Conservation (phyloP, 2,888 invertebrate species). For the Mayetiola destructor region DNA sequence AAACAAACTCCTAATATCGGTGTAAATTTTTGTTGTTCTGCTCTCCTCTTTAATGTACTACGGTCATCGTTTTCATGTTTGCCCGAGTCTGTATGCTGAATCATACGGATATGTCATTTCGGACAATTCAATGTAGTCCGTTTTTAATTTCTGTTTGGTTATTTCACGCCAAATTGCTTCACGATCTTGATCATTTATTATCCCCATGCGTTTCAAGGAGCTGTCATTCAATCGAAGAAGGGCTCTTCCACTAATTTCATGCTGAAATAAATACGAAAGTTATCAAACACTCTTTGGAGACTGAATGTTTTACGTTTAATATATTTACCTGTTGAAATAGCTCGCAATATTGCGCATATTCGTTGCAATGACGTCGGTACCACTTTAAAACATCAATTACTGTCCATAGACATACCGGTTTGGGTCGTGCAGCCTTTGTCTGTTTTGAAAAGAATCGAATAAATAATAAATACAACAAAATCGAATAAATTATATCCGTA, state of each 20-base stretch:
- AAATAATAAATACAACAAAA: not conserved
- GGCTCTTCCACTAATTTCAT: slow-evolving; percentile 78
- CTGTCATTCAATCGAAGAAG: slow-evolving; percentile 77
- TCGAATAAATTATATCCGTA: not conserved
- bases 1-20: too few relatives aligned
- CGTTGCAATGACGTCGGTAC: slow-evolving; percentile 78
- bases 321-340: slow-evolving; percentile 58
- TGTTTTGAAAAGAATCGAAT: slow-evolving; percentile 23
- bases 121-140: slow-evolving; percentile 84
- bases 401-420: slow-evolving; percentile 81
- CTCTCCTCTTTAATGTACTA: too few relatives aligned
- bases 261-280: slow-evolving; percentile 36
- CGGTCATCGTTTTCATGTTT: too few relatives aligned
- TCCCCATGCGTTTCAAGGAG: slow-evolving; percentile 73
- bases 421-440: slow-evolving; percentile 59
- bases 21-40: too few relatives aligned
- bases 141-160: slow-evolving; percentile 79
- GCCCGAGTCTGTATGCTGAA: too few relatives aligned
- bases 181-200: slow-evolving; percentile 64
- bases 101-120: too few relatives aligned
- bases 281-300: not conserved
- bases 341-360: slow-evolving; percentile 70
- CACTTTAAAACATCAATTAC: slow-evolving; percentile 85
- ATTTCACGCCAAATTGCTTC: slow-evolving; percentile 90
- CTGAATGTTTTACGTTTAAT: slow-evolving; percentile 9